These are phyloP conservation scores for Tricholauxania praeusta DNA, from an alignment of 2,888 invertebrate genomes.

Conservation along the genomic window DNA sequence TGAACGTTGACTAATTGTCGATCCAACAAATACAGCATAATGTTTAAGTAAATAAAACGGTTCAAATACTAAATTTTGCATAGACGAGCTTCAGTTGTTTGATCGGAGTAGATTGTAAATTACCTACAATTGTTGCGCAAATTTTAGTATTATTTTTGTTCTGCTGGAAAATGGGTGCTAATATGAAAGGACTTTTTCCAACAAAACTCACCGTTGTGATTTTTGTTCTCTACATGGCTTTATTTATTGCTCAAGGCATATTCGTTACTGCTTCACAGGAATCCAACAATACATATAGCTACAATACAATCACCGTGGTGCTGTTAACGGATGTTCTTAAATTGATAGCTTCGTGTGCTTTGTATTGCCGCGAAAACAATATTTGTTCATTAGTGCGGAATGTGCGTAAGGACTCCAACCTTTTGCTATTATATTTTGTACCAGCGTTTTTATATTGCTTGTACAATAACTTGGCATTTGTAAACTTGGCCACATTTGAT, in stretches of 20 bases:
- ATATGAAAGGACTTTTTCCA: conserved; percentile 83
- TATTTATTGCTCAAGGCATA: conserved; percentile 94
- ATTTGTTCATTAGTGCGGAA: conserved; percentile 55
- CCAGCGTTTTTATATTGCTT: conserved; percentile 92
- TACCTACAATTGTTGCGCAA: too few species aligned
- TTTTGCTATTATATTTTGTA: conserved; percentile 86
- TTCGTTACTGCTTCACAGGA: conserved; percentile 92
- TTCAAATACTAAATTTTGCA: too few species aligned
- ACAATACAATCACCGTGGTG: conserved; percentile 90
- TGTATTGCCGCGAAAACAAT: conserved; percentile 76
- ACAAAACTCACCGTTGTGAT: conserved; percentile 83
- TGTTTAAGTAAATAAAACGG: too few species aligned
- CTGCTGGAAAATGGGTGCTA: conserved; percentile 57
- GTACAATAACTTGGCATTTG: conserved; percentile 94
- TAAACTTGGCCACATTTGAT: conserved; percentile 91
- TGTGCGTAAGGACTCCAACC: conserved; percentile 73
- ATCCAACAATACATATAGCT: conserved; percentile 82
- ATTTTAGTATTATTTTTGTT: too few species aligned
- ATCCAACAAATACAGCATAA: not conserved
- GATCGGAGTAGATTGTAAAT: too few species aligned
- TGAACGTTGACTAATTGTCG: conserved; percentile 1
- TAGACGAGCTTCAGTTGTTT: too few species aligned
- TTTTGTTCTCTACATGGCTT: conserved; percentile 86
- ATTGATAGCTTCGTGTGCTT: conserved; percentile 76
- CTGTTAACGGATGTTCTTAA: conserved; percentile 90